Evolutionary conservation across 1,140 invertebrate species (phyloP).

Genomic region (Leguminivora glycinivorella): DNA sequence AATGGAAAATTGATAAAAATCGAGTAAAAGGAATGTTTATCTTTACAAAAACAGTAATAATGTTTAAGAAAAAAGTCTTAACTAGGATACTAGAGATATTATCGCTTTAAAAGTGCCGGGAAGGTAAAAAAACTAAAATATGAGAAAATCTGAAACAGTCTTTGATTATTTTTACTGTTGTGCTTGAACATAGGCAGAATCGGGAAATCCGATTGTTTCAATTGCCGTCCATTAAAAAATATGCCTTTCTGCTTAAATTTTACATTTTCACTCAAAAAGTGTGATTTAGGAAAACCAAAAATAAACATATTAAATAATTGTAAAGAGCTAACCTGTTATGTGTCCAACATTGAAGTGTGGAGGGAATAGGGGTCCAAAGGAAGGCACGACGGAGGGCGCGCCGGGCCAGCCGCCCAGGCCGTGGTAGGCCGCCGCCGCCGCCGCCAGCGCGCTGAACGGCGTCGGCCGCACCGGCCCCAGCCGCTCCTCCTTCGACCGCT

Average conservation of each 20-base stretch:
- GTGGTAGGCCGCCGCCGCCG: slow-evolving; percentile 81
- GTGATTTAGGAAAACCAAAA: background rate
- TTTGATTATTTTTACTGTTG: background rate
- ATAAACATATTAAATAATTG: background rate
- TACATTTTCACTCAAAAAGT: background rate
- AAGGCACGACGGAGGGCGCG: slow-evolving; percentile 66
- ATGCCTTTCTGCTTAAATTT: too few relatives aligned
- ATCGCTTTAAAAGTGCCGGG: background rate
- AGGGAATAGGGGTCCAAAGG: slow-evolving; percentile 79
- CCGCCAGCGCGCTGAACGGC: slow-evolving; percentile 83
- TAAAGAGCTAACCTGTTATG: slow-evolving; percentile 78
- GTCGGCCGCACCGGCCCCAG: slow-evolving; percentile 83
- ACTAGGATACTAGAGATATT: too few relatives aligned
- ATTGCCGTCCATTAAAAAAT: too few relatives aligned
- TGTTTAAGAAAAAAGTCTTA: too few relatives aligned
- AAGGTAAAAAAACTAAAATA: background rate
- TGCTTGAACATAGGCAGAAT: too few relatives aligned
- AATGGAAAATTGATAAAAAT: too few relatives aligned
- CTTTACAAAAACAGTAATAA: too few relatives aligned
- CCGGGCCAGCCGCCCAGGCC: slow-evolving; percentile 80
- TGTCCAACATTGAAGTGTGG: slow-evolving; percentile 82
- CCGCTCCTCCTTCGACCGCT: slow-evolving; percentile 69
- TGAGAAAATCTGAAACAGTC: background rate
- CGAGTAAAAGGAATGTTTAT: too few relatives aligned
- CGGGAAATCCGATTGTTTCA: too few relatives aligned